Evolutionary conservation across 2,888 invertebrate genomes (phyloP), one percentile per base, ranked within the genome.

Genomic region (Cremastinae sp.): DNA sequence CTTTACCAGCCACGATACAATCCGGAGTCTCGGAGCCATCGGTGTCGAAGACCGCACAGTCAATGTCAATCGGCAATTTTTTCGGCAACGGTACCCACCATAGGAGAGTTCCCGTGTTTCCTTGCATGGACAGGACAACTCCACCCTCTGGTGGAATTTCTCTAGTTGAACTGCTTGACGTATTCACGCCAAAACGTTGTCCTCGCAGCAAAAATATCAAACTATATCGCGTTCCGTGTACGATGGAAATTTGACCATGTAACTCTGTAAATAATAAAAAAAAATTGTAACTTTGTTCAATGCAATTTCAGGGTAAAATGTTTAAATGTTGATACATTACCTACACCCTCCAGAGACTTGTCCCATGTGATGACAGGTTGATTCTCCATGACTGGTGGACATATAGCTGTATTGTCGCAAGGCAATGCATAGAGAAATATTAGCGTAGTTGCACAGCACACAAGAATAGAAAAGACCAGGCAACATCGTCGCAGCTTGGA

Each of bases 401-500:
- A 96, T 62, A 93, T 93, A 12, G 93, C 92, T 4, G 92, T 92
- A 83, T 94, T 94, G 2, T 93, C 92, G 83, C 96, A 96, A 0
- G 96, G 96, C 81, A 94, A 90, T 10, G 94, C 92, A 94, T 94
- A 95, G 4, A 95, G 90, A 86, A 95, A 96, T 83, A 94, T 92
- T 47, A 95, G 90, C 58, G 95, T 93, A 5, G 94, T 94, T 73
- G 94, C 90, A 75, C 95, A 89, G 85, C 95, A 96, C 61, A 94
- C 87, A 51, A 95, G 86, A 78, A 96, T 92, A 0, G 96, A 96
- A 8, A 92, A 90, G 14, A 94, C 90, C 81, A 96, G 94, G 45
- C 93, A 94, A 76, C 93, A 91, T 78, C 93, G 93, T 10, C 96
- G 92, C 41, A 93, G 87, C 16, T 92, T 91, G 0, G 95, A 93